Percentiles rank a stretch among this genome's conserved stretches.
Conservation (phyloP, 1,140 invertebrate species). For the Heterodera schachtii region DNA sequence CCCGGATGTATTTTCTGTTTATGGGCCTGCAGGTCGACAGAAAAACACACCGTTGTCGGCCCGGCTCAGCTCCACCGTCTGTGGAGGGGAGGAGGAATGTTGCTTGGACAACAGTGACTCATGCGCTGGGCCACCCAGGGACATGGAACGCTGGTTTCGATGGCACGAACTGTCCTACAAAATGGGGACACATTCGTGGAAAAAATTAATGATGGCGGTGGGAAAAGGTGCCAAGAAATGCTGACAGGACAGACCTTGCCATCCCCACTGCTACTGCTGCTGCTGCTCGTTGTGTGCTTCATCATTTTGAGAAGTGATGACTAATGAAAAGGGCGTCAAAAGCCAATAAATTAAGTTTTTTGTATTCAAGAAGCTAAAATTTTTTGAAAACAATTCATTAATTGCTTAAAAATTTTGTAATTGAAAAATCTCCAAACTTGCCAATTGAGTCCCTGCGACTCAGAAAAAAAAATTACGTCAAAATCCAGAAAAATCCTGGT, state of each 20-base stretch:
- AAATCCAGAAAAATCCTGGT: no score
- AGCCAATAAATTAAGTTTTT: no score
- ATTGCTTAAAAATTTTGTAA: no score
- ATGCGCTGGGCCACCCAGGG: constrained; percentile 61
- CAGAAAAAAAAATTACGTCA: no score
- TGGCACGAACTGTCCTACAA: constrained; percentile 50
- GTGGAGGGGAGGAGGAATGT: constrained; percentile 48
- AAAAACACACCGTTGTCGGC: constrained; percentile 50
- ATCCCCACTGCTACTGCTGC: not conserved
- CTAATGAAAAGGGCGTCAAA: no score
- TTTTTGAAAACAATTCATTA: no score
- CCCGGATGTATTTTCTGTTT: constrained; percentile 6
- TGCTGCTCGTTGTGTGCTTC: not conserved
- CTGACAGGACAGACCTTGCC: not conserved
- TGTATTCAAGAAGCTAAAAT: no score
- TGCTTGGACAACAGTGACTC: constrained; percentile 56
- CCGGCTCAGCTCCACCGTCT: constrained; percentile 61
- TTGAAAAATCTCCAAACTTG: no score
- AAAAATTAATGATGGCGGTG: not conserved
- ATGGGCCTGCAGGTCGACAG: not conserved
- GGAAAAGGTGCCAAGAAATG: no score
- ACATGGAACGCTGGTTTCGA: constrained; percentile 62
- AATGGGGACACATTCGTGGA: constrained; percentile 2
- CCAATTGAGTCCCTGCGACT: no score
- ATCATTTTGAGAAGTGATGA: not conserved